Conservation (phyloP, 2,113 vertebrate genomes). For the Speoplatyrhinus poulsoni region DNA sequence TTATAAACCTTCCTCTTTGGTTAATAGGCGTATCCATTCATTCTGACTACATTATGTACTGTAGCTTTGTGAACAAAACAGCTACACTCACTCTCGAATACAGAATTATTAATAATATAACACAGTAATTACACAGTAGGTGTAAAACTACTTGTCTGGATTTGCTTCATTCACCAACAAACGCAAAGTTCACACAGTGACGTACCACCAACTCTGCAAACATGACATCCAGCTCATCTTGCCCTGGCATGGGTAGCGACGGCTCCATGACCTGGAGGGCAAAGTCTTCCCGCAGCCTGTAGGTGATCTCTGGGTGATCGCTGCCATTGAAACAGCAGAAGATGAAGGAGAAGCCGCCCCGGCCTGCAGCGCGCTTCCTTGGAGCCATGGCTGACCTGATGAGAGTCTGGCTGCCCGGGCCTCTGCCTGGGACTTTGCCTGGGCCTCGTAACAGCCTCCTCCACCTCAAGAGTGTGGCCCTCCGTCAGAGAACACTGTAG, state of each 20-base stretch:
- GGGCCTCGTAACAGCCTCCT: slow-evolving; percentile 66
- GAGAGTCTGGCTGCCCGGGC: slow-evolving; percentile 57
- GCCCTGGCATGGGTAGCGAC: slow-evolving; percentile 86
- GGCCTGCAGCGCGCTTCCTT: slow-evolving; percentile 85
- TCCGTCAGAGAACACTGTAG: slow-evolving; percentile 72
- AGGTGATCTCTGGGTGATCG: slow-evolving; percentile 97
- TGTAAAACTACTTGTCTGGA: neutral
- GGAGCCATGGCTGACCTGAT: slow-evolving; percentile 85
- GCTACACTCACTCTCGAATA: too few relatives aligned
- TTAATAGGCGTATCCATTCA: too few relatives aligned
- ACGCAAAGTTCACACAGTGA: slow-evolving; percentile 6
- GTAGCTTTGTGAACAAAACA: too few relatives aligned
- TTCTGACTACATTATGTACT: too few relatives aligned
- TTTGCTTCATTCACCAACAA: neutral
- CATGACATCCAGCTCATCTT: slow-evolving; percentile 93
- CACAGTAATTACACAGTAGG: neutral
- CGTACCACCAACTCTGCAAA: slow-evolving; percentile 96
- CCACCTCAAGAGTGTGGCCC: slow-evolving; percentile 56
- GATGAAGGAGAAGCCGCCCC: slow-evolving; percentile 89
- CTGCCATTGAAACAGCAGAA: slow-evolving; percentile 96
- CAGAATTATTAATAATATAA: too few relatives aligned
- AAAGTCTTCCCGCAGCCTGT: slow-evolving; percentile 92
- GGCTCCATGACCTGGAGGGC: slow-evolving; percentile 97
- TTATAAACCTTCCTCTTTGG: too few relatives aligned
- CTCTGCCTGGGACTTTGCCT: slow-evolving; percentile 53